Evolutionary conservation across 35 echinoderm and acorn worm species (phyloP).

Genomic region (Ophioderma brevispina): DNA sequence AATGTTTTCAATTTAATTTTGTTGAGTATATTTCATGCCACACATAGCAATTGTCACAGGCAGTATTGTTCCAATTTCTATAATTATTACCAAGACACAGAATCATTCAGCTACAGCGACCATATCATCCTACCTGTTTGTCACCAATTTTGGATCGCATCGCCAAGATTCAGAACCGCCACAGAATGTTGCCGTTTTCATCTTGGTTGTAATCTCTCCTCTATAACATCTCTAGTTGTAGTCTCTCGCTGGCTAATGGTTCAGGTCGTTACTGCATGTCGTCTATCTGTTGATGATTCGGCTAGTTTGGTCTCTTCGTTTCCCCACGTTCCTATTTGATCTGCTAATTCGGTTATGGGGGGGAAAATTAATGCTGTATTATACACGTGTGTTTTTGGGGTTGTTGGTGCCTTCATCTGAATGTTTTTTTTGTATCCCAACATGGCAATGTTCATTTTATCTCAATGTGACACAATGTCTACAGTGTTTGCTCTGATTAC

Average conservation of each 20-base stretch:
- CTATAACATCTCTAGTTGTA: conserved; percentile 87
- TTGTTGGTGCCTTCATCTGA: background rate
- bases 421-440: background rate
- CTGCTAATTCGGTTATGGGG: conserved; percentile 70
- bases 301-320: conserved; percentile 79
- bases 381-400: background rate
- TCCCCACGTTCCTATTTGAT: conserved; percentile 75
- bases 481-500: too few relatives aligned
- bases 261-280: conserved; percentile 91
- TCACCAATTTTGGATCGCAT: conserved; percentile 53
- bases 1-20: too few relatives aligned
- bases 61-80: too few relatives aligned
- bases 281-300: conserved; percentile 75
- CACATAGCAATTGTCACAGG: too few relatives aligned
- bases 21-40: too few relatives aligned
- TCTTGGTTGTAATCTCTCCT: conserved; percentile 85
- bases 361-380: background rate
- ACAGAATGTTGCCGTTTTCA: conserved; percentile 75
- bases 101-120: too few relatives aligned
- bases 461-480: too few relatives aligned
- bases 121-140: conserved; percentile 62
- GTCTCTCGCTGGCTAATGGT: conserved; percentile 66
- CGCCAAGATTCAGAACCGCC: conserved; percentile 52
- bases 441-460: background rate
- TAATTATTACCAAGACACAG: too few relatives aligned